These are phyloP conservation scores for Melipona quadrifasciata DNA, from an alignment of 1,140 invertebrate species.

Conservation along the genomic window DNA sequence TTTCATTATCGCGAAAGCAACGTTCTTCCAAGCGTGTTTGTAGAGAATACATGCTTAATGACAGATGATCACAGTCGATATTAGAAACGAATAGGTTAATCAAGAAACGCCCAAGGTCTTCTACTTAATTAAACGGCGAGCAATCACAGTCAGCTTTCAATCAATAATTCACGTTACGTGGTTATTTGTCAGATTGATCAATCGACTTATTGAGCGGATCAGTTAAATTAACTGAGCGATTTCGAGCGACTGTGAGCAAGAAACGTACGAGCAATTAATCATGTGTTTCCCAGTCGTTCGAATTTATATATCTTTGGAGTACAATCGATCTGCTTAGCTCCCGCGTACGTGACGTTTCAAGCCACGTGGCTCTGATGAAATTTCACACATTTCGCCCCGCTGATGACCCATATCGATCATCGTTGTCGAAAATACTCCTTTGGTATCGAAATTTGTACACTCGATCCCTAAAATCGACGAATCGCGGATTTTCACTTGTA, in stretches of 20 bases:
- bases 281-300: background rate
- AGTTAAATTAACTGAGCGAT: background rate
- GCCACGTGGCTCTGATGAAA: background rate
- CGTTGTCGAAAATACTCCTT: background rate
- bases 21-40: background rate
- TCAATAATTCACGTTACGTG: background rate
- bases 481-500: no score
- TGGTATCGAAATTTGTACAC: no score
- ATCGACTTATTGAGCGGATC: background rate
- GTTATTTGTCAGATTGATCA: slow-evolving; percentile 21
- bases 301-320: background rate
- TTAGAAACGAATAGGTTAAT: background rate
- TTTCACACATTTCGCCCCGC: background rate
- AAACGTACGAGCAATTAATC: background rate
- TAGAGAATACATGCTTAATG: background rate
- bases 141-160: background rate
- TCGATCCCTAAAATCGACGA: no score
- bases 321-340: background rate
- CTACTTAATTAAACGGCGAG: background rate
- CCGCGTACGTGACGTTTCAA: background rate
- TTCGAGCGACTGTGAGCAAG: background rate
- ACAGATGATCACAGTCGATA: background rate
- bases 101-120: background rate
- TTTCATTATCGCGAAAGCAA: background rate
- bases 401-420: background rate